Conservation (phyloP, 2,888 invertebrate genomes). For the Charanyca ferruginea region DNA sequence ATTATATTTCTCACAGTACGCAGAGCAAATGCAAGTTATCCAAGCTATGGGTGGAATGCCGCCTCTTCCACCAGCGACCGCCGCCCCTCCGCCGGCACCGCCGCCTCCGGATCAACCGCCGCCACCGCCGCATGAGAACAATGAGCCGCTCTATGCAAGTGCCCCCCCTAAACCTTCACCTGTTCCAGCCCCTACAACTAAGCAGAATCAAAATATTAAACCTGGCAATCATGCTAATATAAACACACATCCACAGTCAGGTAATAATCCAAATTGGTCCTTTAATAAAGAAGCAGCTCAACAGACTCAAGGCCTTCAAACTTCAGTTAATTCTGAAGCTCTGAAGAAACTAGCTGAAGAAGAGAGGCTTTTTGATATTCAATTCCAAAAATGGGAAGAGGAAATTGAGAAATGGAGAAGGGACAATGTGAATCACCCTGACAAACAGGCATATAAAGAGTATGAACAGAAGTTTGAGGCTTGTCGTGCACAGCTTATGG, state of each 20-base stretch:
- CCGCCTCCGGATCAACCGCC: slow-evolving; percentile 77
- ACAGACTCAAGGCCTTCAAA: slow-evolving; percentile 44
- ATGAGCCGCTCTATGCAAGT: slow-evolving; percentile 80
- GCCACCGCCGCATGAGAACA: slow-evolving; percentile 83
- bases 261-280: slow-evolving; percentile 78
- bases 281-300: slow-evolving; percentile 66
- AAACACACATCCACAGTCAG: slow-evolving; percentile 66
- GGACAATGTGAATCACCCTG: slow-evolving; percentile 97
- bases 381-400: slow-evolving; percentile 97
- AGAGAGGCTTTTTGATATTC: slow-evolving; percentile 96
- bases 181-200: slow-evolving; percentile 66
- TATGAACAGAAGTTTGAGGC: slow-evolving; percentile 97
- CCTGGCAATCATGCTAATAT: slow-evolving; percentile 63
- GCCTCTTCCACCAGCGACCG: slow-evolving; percentile 74
- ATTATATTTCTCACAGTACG: slow-evolving; percentile 81
- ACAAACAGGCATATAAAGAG: slow-evolving; percentile 95
- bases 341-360: slow-evolving; percentile 90
- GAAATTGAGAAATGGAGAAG: slow-evolving; percentile 98
- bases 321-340: slow-evolving; percentile 79
- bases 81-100: slow-evolving; percentile 73
- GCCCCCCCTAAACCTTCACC: slow-evolving; percentile 62
- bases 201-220: slow-evolving; percentile 58
- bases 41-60: slow-evolving; percentile 77
- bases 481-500: slow-evolving; percentile 94
- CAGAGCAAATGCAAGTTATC: slow-evolving; percentile 83